Percentiles rank a stretch among this genome's conserved stretches.
Evolutionary conservation across 2,797 vertebrate genomes (phyloP).

Genomic region (Melanotaenia pygmaea): DNA sequence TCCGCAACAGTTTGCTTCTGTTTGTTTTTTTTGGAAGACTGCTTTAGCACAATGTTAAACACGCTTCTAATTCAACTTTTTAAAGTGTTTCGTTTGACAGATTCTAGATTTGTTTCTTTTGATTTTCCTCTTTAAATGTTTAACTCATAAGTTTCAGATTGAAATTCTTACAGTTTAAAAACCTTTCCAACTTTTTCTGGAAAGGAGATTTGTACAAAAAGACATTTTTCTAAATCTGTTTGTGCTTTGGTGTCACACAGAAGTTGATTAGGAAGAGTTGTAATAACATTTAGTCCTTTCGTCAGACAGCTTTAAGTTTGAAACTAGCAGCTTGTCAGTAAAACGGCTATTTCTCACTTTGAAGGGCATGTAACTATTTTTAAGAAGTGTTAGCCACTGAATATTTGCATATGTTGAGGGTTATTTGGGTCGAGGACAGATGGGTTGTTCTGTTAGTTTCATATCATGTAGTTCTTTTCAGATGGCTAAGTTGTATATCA

Average conservation of each 20-base stretch:
- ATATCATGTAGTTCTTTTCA: constrained; percentile 36
- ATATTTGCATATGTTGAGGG: background rate
- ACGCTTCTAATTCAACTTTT: background rate
- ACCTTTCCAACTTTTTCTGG: background rate
- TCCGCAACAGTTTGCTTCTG: background rate
- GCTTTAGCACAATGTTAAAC: background rate
- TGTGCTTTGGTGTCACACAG: too few species aligned
- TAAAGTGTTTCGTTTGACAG: too few species aligned
- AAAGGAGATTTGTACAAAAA: background rate
- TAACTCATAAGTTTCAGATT: background rate
- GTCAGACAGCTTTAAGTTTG: background rate
- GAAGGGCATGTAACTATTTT: background rate
- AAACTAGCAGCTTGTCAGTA: background rate
- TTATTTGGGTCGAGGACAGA: background rate
- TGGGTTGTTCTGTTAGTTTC: constrained; percentile 54
- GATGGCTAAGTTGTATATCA: background rate
- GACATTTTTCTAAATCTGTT: too few species aligned
- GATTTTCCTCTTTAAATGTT: background rate
- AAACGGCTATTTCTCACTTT: background rate
- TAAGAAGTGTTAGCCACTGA: too few species aligned
- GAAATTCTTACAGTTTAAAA: background rate
- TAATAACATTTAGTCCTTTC: too few species aligned
- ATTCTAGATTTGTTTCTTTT: background rate
- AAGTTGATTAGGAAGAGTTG: too few species aligned
- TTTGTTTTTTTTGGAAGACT: background rate